Base-by-base conservation (phyloP, 2,113 vertebrate species). In the Quiscalus mexicanus region DNA sequence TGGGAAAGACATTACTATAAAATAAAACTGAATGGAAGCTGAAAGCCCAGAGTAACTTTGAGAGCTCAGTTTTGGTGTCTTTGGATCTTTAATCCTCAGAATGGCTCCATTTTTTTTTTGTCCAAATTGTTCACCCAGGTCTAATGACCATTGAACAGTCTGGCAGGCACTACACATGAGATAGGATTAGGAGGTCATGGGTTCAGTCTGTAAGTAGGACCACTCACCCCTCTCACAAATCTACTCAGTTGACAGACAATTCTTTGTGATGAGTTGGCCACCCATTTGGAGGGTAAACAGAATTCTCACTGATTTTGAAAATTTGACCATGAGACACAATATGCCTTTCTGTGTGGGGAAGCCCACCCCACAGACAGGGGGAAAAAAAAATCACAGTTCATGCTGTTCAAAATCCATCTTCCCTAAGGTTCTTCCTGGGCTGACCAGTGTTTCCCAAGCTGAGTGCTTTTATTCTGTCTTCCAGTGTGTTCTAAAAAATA, bases 131-230 rank as follows among this genome's bases (percentile, higher is more conserved):
- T 97, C 97, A 95, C 87, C 89, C 95, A 84, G 71, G 90, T 95
- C 94, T 97, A 97, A 98, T 97, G 96, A 90, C 89, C 93, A 94
- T 93, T 97, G 96, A 97, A 82, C 89, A 93, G 35, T 95, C 92
- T 90, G 82, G 76, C 91, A 96, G 95, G 94, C 96, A 91, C 74
- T 96, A 93, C 84, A 96, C 91, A 97, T 92, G 92, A 94, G 65
- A 90, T 89, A 39, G 97, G 97, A 98, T 98, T 97, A 97, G 90
- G 69, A 92, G 97, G 97, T 98, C 97, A 97, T 78, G 88, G 96
- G 97, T 97, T 97, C 95, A 97, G 94, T 85, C 94, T 3, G 18
- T 95, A 92, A 95, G 90, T 13, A 96, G 87, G 95, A 93, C 96
- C 87, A 50, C 95, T 97, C 95, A 96, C 84, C 96, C 95, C 74